Conservation (phyloP, 2,113 vertebrate genomes). For the Pyrgilauda ruficollis region DNA sequence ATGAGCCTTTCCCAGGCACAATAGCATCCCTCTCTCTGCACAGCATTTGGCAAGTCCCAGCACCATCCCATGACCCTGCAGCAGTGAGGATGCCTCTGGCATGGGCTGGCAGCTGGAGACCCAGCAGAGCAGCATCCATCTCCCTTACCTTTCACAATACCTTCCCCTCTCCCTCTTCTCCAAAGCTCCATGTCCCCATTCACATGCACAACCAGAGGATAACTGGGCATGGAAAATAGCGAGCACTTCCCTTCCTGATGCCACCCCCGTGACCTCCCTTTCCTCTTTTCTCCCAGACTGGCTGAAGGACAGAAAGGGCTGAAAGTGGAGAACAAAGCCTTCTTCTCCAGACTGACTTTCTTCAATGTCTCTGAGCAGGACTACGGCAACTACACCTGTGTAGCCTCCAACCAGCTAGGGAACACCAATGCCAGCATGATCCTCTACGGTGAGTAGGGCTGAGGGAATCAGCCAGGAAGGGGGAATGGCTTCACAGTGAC, state of each 20-base stretch:
- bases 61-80: not conserved
- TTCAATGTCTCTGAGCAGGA: slow-evolving; percentile 93
- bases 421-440: slow-evolving; percentile 90
- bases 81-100: not conserved
- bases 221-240: accelerated
- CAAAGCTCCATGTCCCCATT: accelerated
- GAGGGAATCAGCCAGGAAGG: not conserved
- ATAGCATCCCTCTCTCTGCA: not conserved
- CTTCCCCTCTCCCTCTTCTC: not conserved
- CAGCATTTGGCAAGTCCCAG: not conserved
- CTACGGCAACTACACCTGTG: slow-evolving; percentile 96
- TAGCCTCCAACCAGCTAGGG: slow-evolving; percentile 91
- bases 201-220: not conserved
- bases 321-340: slow-evolving; percentile 86
- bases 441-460: slow-evolving; percentile 85
- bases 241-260: accelerated
- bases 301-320: slow-evolving; percentile 85
- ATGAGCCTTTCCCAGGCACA: not conserved
- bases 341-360: slow-evolving; percentile 90
- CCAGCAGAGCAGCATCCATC: not conserved
- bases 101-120: not conserved
- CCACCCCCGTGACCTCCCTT: not conserved
- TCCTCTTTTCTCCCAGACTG: slow-evolving; percentile 74
- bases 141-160: not conserved
- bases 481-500: not conserved